Evolutionary conservation across 1,140 invertebrate species (phyloP).

Genomic region (Neotoxoptera formosana): DNA sequence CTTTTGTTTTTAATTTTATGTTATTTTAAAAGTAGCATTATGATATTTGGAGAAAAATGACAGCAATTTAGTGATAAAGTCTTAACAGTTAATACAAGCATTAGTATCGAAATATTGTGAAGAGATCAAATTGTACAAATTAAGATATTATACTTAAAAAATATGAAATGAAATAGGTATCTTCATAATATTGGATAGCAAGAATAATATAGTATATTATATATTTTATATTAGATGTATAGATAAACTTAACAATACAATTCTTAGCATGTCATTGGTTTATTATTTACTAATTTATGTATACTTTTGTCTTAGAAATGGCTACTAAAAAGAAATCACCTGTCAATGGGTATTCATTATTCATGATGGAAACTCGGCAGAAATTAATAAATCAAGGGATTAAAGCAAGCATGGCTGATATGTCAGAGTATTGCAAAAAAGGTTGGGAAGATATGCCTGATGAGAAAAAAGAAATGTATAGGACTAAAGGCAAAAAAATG

Average conservation of each 20-base stretch:
- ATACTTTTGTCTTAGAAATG: constrained; percentile 20
- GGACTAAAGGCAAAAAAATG: not conserved
- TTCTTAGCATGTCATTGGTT: not conserved
- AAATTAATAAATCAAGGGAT: not conserved
- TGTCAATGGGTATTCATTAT: not conserved
- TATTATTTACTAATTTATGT: not conserved
- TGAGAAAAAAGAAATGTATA: constrained; percentile 11
- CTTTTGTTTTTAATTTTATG: too few species aligned
- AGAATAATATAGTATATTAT: not conserved
- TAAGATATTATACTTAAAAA: too few species aligned
- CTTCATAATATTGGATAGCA: not conserved
- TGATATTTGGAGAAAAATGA: too few species aligned
- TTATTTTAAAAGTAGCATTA: too few species aligned
- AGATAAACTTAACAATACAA: not conserved
- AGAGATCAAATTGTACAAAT: too few species aligned
- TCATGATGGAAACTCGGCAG: constrained; percentile 15
- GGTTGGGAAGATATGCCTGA: constrained; percentile 36
- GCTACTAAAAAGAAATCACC: constrained; percentile 3
- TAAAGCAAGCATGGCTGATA: not conserved
- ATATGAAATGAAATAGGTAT: not conserved
- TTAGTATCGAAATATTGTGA: too few species aligned
- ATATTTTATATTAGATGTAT: not conserved
- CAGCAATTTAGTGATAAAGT: too few species aligned
- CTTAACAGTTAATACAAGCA: too few species aligned
- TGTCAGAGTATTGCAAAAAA: constrained; percentile 38